Conservation (phyloP, 2,888 invertebrate species). For the Epinotia demarniana region DNA sequence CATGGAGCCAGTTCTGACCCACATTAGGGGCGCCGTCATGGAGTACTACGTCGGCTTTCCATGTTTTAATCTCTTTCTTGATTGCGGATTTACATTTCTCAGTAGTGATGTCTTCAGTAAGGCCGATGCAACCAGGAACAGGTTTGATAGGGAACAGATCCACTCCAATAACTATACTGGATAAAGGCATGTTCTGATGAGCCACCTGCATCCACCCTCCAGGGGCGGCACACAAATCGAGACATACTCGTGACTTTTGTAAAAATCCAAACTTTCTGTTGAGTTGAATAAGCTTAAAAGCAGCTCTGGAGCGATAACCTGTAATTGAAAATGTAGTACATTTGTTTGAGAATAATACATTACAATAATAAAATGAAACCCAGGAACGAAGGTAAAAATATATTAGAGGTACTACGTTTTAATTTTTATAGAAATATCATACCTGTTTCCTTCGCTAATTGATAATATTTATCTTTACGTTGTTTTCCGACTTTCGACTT, state of each 20-base stretch:
- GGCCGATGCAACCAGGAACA: constrained; percentile 94
- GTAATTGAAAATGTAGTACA: constrained; percentile 50
- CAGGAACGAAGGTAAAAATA: neutral
- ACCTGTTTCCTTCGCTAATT: constrained; percentile 99
- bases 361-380: neutral
- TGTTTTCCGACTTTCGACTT: constrained; percentile 99
- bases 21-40: constrained; percentile 99
- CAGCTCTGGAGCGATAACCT: constrained; percentile 98
- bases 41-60: constrained; percentile 98
- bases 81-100: constrained; percentile 94
- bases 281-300: constrained; percentile 99
- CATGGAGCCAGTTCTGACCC: constrained; percentile 97
- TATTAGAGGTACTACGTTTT: neutral
- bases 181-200: constrained; percentile 98
- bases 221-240: constrained; percentile 99
- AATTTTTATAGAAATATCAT: constrained; percentile 53
- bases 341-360: neutral
- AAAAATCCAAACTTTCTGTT: constrained; percentile 99
- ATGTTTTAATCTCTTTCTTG: constrained; percentile 94
- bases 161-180: constrained; percentile 97
- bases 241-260: constrained; percentile 97
- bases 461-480: constrained; percentile 99
- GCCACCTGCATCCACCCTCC: constrained; percentile 99
- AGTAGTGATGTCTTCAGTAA: constrained; percentile 98
- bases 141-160: constrained; percentile 96